These are phyloP conservation scores for Rhorus exstirpatorius DNA, from an alignment of 2,888 invertebrate species.

Conservation along the genomic window DNA sequence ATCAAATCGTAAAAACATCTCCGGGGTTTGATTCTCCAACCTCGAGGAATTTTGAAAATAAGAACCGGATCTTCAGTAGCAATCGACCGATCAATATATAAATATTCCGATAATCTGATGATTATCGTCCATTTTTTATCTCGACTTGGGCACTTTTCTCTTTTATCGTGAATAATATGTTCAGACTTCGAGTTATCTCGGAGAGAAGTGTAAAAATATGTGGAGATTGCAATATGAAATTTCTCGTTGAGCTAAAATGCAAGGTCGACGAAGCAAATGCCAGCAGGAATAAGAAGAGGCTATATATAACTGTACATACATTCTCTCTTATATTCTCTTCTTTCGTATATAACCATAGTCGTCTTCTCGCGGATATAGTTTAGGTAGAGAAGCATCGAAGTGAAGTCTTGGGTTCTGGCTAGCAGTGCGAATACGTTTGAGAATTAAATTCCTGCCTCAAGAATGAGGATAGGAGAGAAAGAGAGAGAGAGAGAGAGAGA, in stretches of 20 bases:
- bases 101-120: background rate
- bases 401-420: slow-evolving; percentile 31
- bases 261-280: slow-evolving; percentile 14
- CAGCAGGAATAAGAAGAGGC: slow-evolving; percentile 12
- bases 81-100: background rate
- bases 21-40: background rate
- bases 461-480: slow-evolving; percentile 36
- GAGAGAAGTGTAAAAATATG: background rate
- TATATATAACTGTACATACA: background rate
- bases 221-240: slow-evolving; percentile 4
- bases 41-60: slow-evolving; percentile 1
- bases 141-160: background rate
- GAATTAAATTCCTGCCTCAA: slow-evolving; percentile 56
- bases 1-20: slow-evolving; percentile 21
- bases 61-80: background rate
- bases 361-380: no score
- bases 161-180: background rate
- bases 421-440: slow-evolving; percentile 45
- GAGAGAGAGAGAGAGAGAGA: slow-evolving; percentile 47
- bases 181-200: background rate
- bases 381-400: slow-evolving; percentile 13
- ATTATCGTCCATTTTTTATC: background rate
- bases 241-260: slow-evolving; percentile 1
- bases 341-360: slow-evolving; percentile 4
- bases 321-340: background rate